A percentile compares a stretch with the other conserved stretches of the same genome.
These are phyloP conservation scores for Drosophila parabipectinata DNA, from an alignment of 1,140 invertebrate genomes.

Conservation along the genomic window DNA sequence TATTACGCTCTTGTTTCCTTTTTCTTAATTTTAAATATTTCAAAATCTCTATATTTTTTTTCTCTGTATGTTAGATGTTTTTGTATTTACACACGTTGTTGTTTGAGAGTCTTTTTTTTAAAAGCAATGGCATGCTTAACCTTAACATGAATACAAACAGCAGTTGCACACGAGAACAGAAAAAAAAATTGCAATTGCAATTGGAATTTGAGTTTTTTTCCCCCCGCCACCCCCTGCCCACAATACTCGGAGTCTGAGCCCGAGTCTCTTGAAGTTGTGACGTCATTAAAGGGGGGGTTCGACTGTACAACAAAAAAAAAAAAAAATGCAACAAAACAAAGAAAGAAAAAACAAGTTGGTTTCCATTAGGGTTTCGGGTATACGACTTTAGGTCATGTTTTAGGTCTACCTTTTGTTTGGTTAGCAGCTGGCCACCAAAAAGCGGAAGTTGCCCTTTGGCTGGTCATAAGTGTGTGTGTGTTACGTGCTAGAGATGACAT, in stretches of 20 bases:
- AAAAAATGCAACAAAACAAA: too few species aligned
- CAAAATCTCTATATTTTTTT: not conserved
- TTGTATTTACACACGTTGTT: conserved; percentile 37
- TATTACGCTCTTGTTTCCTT: not conserved
- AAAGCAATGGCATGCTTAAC: conserved; percentile 66
- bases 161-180: conserved; percentile 22
- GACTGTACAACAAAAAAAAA: conserved; percentile 5
- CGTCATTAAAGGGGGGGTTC: not conserved
- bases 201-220: conserved; percentile 14
- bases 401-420: conserved; percentile 17
- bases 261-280: conserved; percentile 1
- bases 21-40: conserved; percentile 11
- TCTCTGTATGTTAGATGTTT: not conserved
- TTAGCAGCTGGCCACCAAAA: conserved; percentile 16
- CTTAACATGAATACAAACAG: conserved; percentile 70
- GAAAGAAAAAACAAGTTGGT: not conserved
- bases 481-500: conserved; percentile 16
- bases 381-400: conserved; percentile 13
- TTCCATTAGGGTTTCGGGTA: conserved; percentile 22
- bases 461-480: conserved; percentile 1
- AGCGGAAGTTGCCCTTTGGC: conserved; percentile 42
- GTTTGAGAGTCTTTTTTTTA: conserved; percentile 38
- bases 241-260: not conserved
- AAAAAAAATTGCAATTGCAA: conserved; percentile 22
- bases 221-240: too few species aligned